phyloP scores from a whole-genome alignment of 2,797 vertebrate genomes.

The Tenualosa thibaudeaui region DNA sequence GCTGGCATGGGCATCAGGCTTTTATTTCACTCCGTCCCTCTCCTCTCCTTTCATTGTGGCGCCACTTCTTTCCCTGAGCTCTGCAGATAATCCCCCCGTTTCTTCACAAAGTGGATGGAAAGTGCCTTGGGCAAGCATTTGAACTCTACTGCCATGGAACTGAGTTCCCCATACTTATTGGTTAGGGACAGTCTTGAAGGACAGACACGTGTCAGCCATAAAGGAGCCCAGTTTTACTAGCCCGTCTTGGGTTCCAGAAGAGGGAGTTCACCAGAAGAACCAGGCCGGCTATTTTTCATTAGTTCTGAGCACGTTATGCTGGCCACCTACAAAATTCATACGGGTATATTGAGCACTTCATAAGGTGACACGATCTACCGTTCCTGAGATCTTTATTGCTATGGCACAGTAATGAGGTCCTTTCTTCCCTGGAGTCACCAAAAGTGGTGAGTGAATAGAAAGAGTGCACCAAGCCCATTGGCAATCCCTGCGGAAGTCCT shows the following conservation, averaged over 20 bases:
- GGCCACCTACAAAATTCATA: background rate
- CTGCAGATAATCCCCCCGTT: conserved; percentile 24
- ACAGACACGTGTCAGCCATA: conserved; percentile 58
- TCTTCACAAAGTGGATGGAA: conserved; percentile 40
- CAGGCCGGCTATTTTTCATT: background rate
- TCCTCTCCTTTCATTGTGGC: conserved; percentile 39
- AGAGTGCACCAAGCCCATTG: background rate
- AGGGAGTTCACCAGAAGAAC: background rate
- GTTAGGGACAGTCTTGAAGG: conserved; percentile 55
- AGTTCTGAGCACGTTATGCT: background rate
- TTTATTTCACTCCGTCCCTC: conserved; percentile 28
- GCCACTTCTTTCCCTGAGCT: conserved; percentile 32
- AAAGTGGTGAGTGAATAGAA: background rate
- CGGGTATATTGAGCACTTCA: background rate
- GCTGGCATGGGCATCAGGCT: conserved; percentile 26
- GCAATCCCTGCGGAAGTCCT: background rate
- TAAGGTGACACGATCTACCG: background rate
- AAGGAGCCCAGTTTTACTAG: conserved; percentile 35
- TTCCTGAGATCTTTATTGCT: background rate
- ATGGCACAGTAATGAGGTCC: background rate
- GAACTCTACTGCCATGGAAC: conserved; percentile 50
- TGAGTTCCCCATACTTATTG: conserved; percentile 52
- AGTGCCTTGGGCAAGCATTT: conserved; percentile 58
- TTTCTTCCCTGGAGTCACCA: background rate
- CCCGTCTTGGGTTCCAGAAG: background rate